Conservation (phyloP, 92 coral and sea anemone species). For the Paragorgia papillata region DNA sequence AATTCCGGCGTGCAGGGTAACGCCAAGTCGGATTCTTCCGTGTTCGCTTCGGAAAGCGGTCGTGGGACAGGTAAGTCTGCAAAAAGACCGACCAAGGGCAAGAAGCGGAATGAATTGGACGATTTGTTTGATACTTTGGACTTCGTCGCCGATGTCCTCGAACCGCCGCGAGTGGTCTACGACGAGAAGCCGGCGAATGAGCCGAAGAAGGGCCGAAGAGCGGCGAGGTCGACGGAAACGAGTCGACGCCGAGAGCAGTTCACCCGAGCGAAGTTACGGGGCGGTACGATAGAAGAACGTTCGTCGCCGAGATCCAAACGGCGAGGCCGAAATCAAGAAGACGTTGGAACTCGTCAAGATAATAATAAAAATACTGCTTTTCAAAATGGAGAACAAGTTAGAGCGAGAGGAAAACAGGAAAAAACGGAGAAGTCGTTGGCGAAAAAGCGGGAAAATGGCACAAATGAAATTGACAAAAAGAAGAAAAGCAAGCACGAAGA, state of each 20-base stretch:
- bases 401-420: background rate
- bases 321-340: background rate
- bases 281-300: constrained; percentile 5
- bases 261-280: constrained; percentile 31
- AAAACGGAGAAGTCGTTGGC: background rate
- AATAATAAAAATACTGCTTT: background rate
- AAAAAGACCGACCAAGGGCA: constrained; percentile 10
- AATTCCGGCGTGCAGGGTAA: background rate
- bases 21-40: background rate
- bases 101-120: constrained; percentile 59
- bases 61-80: background rate
- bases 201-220: constrained; percentile 11
- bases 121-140: constrained; percentile 68
- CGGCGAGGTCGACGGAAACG: constrained; percentile 25
- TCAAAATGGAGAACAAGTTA: background rate
- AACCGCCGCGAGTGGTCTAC: constrained; percentile 50
- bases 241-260: constrained; percentile 36
- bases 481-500: background rate
- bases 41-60: background rate
- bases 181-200: constrained; percentile 23
- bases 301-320: constrained; percentile 10
- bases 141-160: constrained; percentile 59
- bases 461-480: background rate
- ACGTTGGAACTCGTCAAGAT: background rate
- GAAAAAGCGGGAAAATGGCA: background rate